Evolutionary conservation across 2,113 vertebrate species (phyloP).

Genomic region (Poeciliopsis occidentalis): DNA sequence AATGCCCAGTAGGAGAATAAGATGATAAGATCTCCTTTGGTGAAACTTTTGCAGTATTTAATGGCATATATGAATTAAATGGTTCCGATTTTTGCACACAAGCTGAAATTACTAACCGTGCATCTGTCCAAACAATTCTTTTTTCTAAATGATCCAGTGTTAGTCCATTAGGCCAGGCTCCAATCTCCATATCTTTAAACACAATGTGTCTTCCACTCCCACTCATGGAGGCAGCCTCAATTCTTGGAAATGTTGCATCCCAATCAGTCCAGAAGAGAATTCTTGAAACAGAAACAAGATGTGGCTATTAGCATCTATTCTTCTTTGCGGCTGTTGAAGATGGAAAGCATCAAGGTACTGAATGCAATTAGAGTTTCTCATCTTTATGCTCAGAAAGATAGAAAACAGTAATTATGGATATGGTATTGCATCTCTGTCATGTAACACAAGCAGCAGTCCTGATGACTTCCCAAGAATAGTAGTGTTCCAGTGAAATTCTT

Average conservation of each 20-base stretch:
- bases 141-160: conserved; percentile 97
- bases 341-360: not conserved
- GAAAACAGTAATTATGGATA: conserved; percentile 16
- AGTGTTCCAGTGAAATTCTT: conserved; percentile 48
- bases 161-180: conserved; percentile 97
- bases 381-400: conserved; percentile 4
- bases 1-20: conserved; percentile 17
- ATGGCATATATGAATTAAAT: conserved; percentile 11
- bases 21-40: conserved; percentile 4
- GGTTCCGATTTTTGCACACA: conserved; percentile 7
- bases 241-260: conserved; percentile 97
- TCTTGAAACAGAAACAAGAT: conserved; percentile 68
- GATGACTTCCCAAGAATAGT: conserved; percentile 45
- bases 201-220: conserved; percentile 92
- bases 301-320: not conserved
- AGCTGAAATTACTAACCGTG: conserved; percentile 81
- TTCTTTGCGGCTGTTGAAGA: not conserved
- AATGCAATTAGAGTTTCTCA: not conserved
- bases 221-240: conserved; percentile 96
- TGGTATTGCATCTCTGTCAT: conserved; percentile 18
- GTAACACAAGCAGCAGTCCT: conserved; percentile 30
- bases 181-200: conserved; percentile 97
- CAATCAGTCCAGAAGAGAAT: conserved; percentile 99
- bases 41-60: not conserved
- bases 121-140: conserved; percentile 98